Percentiles rank a stretch among this genome's conserved stretches.
Conservation (phyloP, 2,113 vertebrate species). For the Rhynchopsitta pachyrhyncha region DNA sequence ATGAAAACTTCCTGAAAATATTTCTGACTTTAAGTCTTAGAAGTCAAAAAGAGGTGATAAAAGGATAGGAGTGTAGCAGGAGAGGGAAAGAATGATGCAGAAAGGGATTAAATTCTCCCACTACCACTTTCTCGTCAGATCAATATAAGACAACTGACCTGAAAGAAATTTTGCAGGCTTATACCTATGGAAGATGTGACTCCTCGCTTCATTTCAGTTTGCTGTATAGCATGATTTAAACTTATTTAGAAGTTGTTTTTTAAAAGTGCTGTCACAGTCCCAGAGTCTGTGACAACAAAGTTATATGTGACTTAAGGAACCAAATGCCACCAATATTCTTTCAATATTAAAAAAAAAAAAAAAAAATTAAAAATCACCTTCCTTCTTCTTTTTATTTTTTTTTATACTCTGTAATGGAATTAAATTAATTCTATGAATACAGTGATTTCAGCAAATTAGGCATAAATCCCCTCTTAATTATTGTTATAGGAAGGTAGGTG, state of each 20-base stretch:
- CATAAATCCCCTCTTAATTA: background rate
- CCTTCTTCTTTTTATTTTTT: rapidly evolving
- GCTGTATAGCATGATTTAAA: background rate
- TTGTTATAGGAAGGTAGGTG: background rate
- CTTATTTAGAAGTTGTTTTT: background rate
- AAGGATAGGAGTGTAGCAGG: background rate
- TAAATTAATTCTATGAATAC: background rate
- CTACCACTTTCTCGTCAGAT: background rate
- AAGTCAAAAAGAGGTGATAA: background rate
- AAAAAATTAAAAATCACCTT: background rate
- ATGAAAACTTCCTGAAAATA: conserved; percentile 17
- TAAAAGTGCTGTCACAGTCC: background rate
- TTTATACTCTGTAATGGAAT: background rate
- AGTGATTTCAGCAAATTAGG: background rate
- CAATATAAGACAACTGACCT: background rate
- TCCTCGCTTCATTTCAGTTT: background rate
- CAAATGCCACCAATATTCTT: rapidly evolving
- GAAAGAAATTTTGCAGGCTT: background rate
- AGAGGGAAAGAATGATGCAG: background rate
- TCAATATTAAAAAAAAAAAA: background rate
- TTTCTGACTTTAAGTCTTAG: background rate
- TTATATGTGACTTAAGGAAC: background rate
- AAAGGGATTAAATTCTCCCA: background rate
- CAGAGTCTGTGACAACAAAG: background rate
- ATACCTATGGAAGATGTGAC: background rate